These are phyloP conservation scores for Scaptomyza graminum DNA, from an alignment of 1,140 invertebrate genomes.

Conservation along the genomic window DNA sequence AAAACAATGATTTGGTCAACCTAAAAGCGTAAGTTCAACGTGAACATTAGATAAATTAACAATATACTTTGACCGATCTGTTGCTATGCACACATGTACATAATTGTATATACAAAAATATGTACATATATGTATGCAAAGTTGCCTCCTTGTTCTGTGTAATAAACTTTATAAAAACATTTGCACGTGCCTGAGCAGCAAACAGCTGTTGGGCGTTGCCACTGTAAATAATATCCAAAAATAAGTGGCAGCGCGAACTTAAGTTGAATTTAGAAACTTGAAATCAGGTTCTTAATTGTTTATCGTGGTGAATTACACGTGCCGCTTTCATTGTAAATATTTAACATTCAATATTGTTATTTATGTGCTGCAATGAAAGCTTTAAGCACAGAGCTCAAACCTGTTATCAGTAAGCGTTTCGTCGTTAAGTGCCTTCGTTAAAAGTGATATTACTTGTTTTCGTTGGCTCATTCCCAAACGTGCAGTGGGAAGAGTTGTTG, in stretches of 20 bases:
- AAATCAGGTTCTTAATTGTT: slow-evolving; percentile 10
- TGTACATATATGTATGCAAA: background rate
- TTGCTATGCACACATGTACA: background rate
- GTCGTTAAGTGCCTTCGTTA: slow-evolving; percentile 4
- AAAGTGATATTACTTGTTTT: slow-evolving; percentile 37
- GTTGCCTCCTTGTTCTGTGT: background rate
- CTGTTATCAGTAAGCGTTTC: slow-evolving; percentile 60
- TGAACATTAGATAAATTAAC: too few relatives aligned
- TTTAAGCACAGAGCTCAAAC: slow-evolving; percentile 60
- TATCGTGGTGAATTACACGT: slow-evolving; percentile 21
- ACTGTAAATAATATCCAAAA: background rate
- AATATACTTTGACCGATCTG: background rate
- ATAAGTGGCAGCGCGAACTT: slow-evolving; percentile 9
- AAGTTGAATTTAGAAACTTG: slow-evolving; percentile 14
- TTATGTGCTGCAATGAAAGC: slow-evolving; percentile 23
- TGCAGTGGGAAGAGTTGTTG: slow-evolving; percentile 41
- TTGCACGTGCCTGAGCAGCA: slow-evolving; percentile 6
- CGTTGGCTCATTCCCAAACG: slow-evolving; percentile 36
- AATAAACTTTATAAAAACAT: slow-evolving; percentile 1
- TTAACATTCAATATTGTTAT: background rate
- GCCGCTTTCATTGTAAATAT: background rate
- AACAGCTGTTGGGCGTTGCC: slow-evolving; percentile 39
- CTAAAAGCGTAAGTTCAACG: slow-evolving; percentile 6
- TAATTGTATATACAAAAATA: background rate
- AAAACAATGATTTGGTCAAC: background rate